phyloP scores from a whole-genome alignment of 2,113 vertebrate genomes.

The Bubo blakistoni region DNA sequence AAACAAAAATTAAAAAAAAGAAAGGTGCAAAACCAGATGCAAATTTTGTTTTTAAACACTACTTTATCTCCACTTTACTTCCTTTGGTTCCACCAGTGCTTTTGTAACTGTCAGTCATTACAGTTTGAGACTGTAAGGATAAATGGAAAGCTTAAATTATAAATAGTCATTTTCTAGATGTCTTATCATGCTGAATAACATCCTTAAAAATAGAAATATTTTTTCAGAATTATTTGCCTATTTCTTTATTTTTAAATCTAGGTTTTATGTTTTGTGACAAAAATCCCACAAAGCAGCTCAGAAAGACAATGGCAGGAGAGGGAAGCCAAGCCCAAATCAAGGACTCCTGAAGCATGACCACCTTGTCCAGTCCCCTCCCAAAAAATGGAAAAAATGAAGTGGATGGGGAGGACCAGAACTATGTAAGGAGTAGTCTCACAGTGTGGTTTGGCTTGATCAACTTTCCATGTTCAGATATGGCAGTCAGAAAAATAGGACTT shows the following conservation, averaged over 20 bases:
- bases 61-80: constrained; percentile 32
- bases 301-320: not conserved
- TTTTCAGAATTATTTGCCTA: not conserved
- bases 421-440: not conserved
- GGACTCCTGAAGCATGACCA: not conserved
- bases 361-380: not conserved
- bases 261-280: not conserved
- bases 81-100: constrained; percentile 6
- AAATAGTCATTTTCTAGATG: constrained; percentile 55
- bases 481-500: not conserved
- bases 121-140: constrained; percentile 26
- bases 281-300: not conserved
- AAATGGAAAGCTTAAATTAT: constrained; percentile 51
- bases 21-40: not conserved
- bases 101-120: constrained; percentile 42
- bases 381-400: not conserved
- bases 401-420: not conserved
- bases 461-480: not conserved
- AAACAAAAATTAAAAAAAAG: not conserved
- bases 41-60: constrained; percentile 37
- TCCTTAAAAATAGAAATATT: not conserved
- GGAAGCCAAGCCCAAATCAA: not conserved
- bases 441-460: not conserved
- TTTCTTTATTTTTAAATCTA: not conserved
- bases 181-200: constrained; percentile 27